Conservation (phyloP, 1,140 invertebrate species). For the Drosophila repletoides region DNA sequence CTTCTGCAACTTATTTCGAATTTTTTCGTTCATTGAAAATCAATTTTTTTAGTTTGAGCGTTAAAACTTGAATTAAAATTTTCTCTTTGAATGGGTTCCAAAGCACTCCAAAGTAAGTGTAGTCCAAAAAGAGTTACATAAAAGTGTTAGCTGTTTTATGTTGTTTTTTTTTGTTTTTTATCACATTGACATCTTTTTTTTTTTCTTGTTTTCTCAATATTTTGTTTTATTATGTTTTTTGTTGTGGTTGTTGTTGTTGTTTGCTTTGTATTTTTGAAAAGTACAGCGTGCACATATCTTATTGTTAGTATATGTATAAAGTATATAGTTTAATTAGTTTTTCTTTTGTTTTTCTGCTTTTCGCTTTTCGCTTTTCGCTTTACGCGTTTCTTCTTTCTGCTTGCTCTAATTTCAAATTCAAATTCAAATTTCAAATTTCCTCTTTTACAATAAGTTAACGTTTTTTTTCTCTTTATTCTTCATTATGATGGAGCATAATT, state of each 20-base stretch:
- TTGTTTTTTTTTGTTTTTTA: too few species aligned
- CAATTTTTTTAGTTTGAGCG: conserved; percentile 45
- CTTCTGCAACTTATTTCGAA: conserved; percentile 58
- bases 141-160: conserved; percentile 75
- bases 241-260: conserved; percentile 32
- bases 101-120: conserved; percentile 54
- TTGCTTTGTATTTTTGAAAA: conserved; percentile 65
- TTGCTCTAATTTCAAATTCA: conserved; percentile 28
- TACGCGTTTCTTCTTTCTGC: conserved; percentile 3
- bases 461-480: conserved; percentile 35
- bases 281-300: conserved; percentile 76
- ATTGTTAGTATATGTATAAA: conserved; percentile 32
- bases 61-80: conserved; percentile 54
- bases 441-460: conserved; percentile 76
- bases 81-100: conserved; percentile 61
- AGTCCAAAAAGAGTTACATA: conserved; percentile 66
- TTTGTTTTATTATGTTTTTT: conserved; percentile 35
- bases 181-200: conserved; percentile 66
- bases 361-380: conserved; percentile 24
- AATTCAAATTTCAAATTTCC: too few species aligned
- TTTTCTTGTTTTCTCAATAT: conserved; percentile 55
- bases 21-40: conserved; percentile 56
- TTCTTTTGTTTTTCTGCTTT: conserved; percentile 2
- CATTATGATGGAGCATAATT: neutral
- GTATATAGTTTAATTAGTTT: conserved; percentile 58